Evolutionary conservation across 2,797 vertebrate species (phyloP), one percentile per base, ranked within the genome.

Genomic region (Otolemur crassicaudatus): DNA sequence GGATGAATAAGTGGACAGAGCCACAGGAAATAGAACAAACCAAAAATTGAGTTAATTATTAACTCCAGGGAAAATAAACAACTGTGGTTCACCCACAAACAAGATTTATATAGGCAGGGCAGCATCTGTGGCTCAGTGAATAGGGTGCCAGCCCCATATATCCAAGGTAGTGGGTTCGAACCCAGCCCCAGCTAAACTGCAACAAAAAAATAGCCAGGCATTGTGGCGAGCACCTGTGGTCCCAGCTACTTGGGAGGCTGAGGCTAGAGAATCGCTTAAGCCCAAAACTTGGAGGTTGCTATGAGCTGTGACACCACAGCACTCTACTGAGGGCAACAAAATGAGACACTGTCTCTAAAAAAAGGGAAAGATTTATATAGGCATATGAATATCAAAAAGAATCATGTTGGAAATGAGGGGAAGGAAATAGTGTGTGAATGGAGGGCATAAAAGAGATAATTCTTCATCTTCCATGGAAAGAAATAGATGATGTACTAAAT

Each of bases 11-110:
- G 34, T 88, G 27, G 53, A 73, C 25, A 80, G 65, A 20, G 40
- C 49, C 20, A 40, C n/a, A 53, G 53, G 91, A 96, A 94, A 91
- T 29, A 89, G 69, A 90, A 83, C 23, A 75, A 94, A 89, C 19
- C 49, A 43, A 95, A 93, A 93, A 65, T 22, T 83, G 53, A 75
- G 79, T 94, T 86, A 94, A 88, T 94, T 94, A 95, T 97, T 91
- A 83, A 97, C 89, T 49, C 43, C 37, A 83, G 60, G 65, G 46
- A 53, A 94, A 92, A 72, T 83, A 63, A 95, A 91, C 76, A 49
- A 70, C 83, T 94, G 29, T 93, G 49, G 69, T 79, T 97, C 63
- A 86, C 65, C 37, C 56, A 80, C 31, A 37, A 94, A 83, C 2
- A 96, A 97, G 79, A 93, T 86, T 96, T 94, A 65, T 73, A 58